Evolutionary conservation across 2,888 invertebrate genomes (phyloP).

Genomic region (Dione juno): DNA sequence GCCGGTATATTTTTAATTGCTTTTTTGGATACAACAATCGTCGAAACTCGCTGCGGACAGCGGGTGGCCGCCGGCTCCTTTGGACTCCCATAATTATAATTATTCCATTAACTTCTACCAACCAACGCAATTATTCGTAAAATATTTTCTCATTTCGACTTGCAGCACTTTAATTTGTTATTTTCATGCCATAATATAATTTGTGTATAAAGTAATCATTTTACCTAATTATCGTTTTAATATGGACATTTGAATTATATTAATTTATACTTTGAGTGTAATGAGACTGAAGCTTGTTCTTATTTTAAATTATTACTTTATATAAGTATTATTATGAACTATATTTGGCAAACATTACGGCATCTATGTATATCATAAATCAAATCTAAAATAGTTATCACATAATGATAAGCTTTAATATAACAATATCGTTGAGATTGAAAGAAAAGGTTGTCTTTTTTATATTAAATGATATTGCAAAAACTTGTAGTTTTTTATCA

Average conservation of each 20-base stretch:
- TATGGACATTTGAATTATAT: constrained; percentile 20
- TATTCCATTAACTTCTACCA: constrained; percentile 79
- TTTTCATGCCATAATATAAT: constrained; percentile 45
- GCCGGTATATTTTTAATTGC: constrained; percentile 76
- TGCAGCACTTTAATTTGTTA: constrained; percentile 53
- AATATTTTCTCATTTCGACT: constrained; percentile 65
- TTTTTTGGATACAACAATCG: constrained; percentile 79
- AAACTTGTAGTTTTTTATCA: constrained; percentile 55
- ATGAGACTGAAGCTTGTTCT: not conserved
- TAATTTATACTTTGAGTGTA: not conserved
- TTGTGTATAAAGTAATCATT: constrained; percentile 40
- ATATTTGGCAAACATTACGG: too few relatives aligned
- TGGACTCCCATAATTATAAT: constrained; percentile 78
- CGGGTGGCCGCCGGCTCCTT: constrained; percentile 79
- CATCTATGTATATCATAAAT: not conserved
- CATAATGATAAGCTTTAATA: not conserved
- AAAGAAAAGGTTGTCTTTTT: constrained; percentile 7
- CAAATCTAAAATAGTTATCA: not conserved
- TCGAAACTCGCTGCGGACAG: constrained; percentile 64
- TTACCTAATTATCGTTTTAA: constrained; percentile 42
- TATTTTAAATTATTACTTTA: not conserved
- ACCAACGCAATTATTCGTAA: constrained; percentile 74
- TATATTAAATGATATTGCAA: constrained; percentile 45
- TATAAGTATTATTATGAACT: not conserved
- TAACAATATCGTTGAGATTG: not conserved